These are phyloP conservation scores for Anoplolepis gracilipes DNA, from an alignment of 1,140 invertebrate species.

Conservation along the genomic window DNA sequence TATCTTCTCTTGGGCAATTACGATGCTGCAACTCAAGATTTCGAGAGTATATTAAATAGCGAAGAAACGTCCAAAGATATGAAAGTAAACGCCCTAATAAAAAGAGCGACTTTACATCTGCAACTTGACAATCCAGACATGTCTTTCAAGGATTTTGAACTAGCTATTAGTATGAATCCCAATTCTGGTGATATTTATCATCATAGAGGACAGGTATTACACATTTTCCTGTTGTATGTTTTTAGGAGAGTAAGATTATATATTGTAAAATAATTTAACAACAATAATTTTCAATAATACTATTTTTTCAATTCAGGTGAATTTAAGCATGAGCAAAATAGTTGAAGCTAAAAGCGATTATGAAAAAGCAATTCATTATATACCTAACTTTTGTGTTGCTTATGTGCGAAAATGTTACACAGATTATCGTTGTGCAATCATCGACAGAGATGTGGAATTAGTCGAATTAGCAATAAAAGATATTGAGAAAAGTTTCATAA, in stretches of 20 bases:
- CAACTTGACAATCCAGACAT: slow-evolving; percentile 91
- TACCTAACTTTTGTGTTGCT: slow-evolving; percentile 93
- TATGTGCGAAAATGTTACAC: slow-evolving; percentile 95
- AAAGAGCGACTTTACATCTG: slow-evolving; percentile 93
- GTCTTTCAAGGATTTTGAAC: slow-evolving; percentile 92
- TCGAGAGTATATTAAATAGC: slow-evolving; percentile 88
- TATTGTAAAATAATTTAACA: not conserved
- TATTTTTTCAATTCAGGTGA: slow-evolving; percentile 88
- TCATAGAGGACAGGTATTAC: slow-evolving; percentile 89
- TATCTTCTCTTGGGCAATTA: slow-evolving; percentile 91
- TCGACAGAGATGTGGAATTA: slow-evolving; percentile 86
- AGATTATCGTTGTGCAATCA: slow-evolving; percentile 90
- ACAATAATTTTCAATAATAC: slow-evolving; percentile 2
- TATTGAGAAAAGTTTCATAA: slow-evolving; percentile 91
- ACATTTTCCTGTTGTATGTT: not conserved
- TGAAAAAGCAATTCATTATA: slow-evolving; percentile 92
- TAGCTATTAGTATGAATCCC: slow-evolving; percentile 91
- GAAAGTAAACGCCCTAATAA: slow-evolving; percentile 95
- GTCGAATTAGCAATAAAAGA: slow-evolving; percentile 88
- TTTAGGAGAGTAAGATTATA: not conserved
- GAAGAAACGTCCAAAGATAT: slow-evolving; percentile 87
- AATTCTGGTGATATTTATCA: slow-evolving; percentile 95
- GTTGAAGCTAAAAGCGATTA: slow-evolving; percentile 94
- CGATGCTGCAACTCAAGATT: slow-evolving; percentile 90
- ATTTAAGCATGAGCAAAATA: slow-evolving; percentile 93